Conservation (phyloP, 1,140 invertebrate species). For the Aphelenchoides besseyi region DNA sequence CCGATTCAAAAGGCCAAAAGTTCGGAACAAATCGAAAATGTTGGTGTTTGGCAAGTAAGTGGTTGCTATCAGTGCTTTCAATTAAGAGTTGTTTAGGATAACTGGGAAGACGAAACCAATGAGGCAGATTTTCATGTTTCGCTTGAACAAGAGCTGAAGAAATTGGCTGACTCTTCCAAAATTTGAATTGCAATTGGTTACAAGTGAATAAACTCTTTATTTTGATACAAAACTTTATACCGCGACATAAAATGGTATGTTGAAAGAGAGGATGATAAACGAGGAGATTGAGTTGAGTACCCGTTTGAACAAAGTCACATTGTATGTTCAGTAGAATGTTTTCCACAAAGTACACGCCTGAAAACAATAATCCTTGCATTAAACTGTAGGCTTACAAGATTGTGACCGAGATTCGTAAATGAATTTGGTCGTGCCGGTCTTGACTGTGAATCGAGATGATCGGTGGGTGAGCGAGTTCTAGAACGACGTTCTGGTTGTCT, state of each 20-base stretch:
- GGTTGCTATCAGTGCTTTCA: no score
- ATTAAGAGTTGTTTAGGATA: slow-evolving; percentile 8
- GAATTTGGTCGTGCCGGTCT: slow-evolving; percentile 54
- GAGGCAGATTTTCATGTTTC: slow-evolving; percentile 27
- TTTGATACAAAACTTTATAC: no score
- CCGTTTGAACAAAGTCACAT: neutral
- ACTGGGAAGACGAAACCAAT: slow-evolving; percentile 26
- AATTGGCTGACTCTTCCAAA: slow-evolving; percentile 6
- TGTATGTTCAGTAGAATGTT: slow-evolving; percentile 45
- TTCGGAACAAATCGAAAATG: neutral
- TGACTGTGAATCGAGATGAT: slow-evolving; percentile 17
- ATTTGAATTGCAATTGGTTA: neutral
- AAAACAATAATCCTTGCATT: slow-evolving; percentile 21
- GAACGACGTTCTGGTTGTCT: slow-evolving; percentile 36
- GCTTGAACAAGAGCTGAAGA: slow-evolving; percentile 28
- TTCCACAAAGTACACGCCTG: slow-evolving; percentile 56
- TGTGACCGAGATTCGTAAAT: slow-evolving; percentile 61
- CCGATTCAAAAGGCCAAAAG: neutral
- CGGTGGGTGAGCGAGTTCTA: slow-evolving; percentile 50
- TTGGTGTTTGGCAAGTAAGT: neutral
- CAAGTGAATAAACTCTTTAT: neutral
- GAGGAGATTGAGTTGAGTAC: neutral
- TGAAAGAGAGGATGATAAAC: no score
- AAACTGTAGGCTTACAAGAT: slow-evolving; percentile 32
- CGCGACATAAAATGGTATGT: no score